A percentile compares a stretch with the other conserved stretches of the same genome.
Evolutionary conservation across 2,113 vertebrate species (phyloP).

Genomic region (Sarotherodon lohbergeri): DNA sequence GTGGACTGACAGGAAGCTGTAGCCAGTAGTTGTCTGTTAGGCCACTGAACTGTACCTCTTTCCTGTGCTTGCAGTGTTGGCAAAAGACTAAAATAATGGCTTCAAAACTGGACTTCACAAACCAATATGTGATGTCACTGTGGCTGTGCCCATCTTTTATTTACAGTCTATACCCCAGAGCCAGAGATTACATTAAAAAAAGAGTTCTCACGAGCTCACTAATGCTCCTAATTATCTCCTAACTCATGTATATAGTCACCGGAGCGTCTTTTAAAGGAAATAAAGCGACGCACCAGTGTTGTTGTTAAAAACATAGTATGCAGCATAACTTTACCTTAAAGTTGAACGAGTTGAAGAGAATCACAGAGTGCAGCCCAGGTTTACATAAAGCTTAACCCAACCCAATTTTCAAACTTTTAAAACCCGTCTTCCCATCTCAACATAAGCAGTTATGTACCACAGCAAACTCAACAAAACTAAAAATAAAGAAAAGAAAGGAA

Average conservation of each 20-base stretch:
- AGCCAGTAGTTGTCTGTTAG: not conserved
- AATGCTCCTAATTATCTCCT: not conserved
- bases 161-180: not conserved
- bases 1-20: not conserved
- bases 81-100: not conserved
- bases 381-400: slow-evolving; percentile 33
- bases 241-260: not conserved
- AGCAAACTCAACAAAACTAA: slow-evolving; percentile 37
- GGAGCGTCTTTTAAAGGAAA: not conserved
- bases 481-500: not conserved
- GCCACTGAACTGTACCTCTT: not conserved
- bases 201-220: not conserved
- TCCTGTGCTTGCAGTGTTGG: not conserved
- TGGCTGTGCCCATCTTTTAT: not conserved
- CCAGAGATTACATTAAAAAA: not conserved
- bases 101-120: not conserved
- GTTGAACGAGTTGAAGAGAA: not conserved
- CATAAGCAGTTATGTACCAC: slow-evolving; percentile 44
- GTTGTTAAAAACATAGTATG: not conserved
- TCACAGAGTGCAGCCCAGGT: slow-evolving; percentile 36
- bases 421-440: not conserved
- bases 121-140: not conserved
- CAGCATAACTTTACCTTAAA: not conserved
- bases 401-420: not conserved
- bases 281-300: not conserved